Conservation (phyloP, 2,888 invertebrate species). For the Apamea monoglypha region DNA sequence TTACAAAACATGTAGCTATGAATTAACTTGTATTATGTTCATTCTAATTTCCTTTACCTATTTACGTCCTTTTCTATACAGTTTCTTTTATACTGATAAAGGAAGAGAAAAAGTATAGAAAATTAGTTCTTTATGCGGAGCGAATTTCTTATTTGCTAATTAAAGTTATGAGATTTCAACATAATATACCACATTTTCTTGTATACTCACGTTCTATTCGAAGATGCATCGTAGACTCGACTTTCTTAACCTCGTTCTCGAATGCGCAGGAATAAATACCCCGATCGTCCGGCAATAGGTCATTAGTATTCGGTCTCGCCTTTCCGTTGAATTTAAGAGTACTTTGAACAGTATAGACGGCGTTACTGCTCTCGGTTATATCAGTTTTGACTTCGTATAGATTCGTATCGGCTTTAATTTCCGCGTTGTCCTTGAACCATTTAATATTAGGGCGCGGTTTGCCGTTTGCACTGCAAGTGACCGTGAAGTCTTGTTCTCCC, state of each 20-base stretch:
- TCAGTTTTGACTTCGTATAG: conserved; percentile 95
- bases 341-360: conserved; percentile 95
- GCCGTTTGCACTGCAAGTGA: conserved; percentile 96
- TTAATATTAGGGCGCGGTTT: conserved; percentile 96
- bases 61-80: conserved; percentile 16
- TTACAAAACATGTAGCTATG: conserved; percentile 20
- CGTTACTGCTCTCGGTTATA: conserved; percentile 94
- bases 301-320: conserved; percentile 93
- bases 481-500: conserved; percentile 94
- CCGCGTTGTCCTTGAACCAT: conserved; percentile 96
- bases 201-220: conserved; percentile 95
- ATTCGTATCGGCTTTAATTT: conserved; percentile 94
- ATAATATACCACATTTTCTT: conserved; percentile 22
- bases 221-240: conserved; percentile 97
- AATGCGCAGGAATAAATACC: conserved; percentile 97
- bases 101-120: conserved; percentile 25
- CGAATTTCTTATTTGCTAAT: background rate
- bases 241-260: conserved; percentile 96
- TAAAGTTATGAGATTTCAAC: conserved; percentile 21
- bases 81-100: conserved; percentile 19
- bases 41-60: conserved; percentile 10
- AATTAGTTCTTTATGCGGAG: conserved; percentile 1
- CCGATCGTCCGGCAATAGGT: conserved; percentile 95
- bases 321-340: conserved; percentile 95
- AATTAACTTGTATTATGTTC: background rate